phyloP scores from a whole-genome alignment of 2,888 invertebrate species.

The Thumatha senex region DNA sequence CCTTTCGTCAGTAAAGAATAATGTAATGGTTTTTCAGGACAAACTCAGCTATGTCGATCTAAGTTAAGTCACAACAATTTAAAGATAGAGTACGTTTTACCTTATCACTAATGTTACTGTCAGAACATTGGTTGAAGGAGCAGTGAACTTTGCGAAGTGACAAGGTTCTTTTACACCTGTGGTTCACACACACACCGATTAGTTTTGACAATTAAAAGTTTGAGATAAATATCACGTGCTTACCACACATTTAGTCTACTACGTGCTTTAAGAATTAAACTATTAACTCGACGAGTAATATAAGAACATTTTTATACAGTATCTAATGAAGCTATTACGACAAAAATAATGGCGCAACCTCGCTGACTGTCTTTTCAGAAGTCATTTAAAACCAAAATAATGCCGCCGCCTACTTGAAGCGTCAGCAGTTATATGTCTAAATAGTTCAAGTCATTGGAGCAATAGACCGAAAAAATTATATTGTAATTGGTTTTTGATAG shows the following conservation, averaged over 20 bases:
- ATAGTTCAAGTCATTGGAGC: conserved; percentile 55
- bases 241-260: conserved; percentile 47
- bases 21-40: conserved; percentile 56
- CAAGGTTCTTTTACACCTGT: conserved; percentile 71
- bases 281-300: conserved; percentile 23
- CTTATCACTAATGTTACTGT: conserved; percentile 39
- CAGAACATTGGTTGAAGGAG: conserved; percentile 60
- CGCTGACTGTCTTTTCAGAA: conserved; percentile 16
- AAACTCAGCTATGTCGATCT: conserved; percentile 20
- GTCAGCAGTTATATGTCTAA: conserved; percentile 14
- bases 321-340: conserved; percentile 33
- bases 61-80: conserved; percentile 33
- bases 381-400: conserved; percentile 19
- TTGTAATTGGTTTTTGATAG: conserved; percentile 54
- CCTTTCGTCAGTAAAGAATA: conserved; percentile 53
- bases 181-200: conserved; percentile 74
- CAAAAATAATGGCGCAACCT: conserved; percentile 39
- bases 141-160: conserved; percentile 77
- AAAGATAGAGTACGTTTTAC: conserved; percentile 53
- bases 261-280: conserved; percentile 22
- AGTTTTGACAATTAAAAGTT: conserved; percentile 69
- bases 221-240: conserved; percentile 62
- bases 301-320: conserved; percentile 19
- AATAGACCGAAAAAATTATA: conserved; percentile 53
- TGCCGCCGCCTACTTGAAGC: conserved; percentile 6